Base-by-base conservation (phyloP, 2,113 vertebrate species). In the Empidonax traillii region DNA sequence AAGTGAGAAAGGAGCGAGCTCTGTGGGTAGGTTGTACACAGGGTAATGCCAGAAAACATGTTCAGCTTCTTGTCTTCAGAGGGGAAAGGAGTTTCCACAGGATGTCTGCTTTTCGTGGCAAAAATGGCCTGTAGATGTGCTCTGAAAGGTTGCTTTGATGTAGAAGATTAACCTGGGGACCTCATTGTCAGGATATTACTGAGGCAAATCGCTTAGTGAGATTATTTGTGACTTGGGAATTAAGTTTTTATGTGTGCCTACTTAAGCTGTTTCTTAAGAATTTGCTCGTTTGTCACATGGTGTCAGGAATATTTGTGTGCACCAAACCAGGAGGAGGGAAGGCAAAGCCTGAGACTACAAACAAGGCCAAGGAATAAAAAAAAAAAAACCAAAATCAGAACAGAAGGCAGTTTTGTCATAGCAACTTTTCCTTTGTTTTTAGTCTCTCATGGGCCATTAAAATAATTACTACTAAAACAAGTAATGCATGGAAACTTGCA, bases 151-250 rank as follows among this genome's bases (percentile, higher is more conserved):
- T 83, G 87, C 87, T 96, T 97, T 96, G 85, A 94, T 92, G 85
- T 94, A 10, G 71, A 52, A 94, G 88, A 93, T 94, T 97, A 94
- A 93, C 92, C 91, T 97, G 94, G 44, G 83, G 96, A 97, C 94
- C 81, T 96, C 76, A 79, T 82, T 89, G 74, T 90, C 62, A 76
- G 81, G 77, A 95, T 95, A 78, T 96, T 96, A 92, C 44, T 85
- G 72, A 92, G 87, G 85, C 92, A 92, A 86, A 94, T 87, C 44
- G 1, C 85, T 95, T 85, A 92, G 82, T 86, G 90, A 94, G 91
- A 92, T 96, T 94, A 97, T 94, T 93, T 96, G 96, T 95, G 90
- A 94, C 65, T 96, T 97, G 94, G 94, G 94, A 95, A 93, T 97
- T 96, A 92, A 96, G 85, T 80, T 83, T 95, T 96, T 96, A 76